These are phyloP conservation scores for Lagria hirta DNA, from an alignment of 2,888 invertebrate species.

Conservation along the genomic window DNA sequence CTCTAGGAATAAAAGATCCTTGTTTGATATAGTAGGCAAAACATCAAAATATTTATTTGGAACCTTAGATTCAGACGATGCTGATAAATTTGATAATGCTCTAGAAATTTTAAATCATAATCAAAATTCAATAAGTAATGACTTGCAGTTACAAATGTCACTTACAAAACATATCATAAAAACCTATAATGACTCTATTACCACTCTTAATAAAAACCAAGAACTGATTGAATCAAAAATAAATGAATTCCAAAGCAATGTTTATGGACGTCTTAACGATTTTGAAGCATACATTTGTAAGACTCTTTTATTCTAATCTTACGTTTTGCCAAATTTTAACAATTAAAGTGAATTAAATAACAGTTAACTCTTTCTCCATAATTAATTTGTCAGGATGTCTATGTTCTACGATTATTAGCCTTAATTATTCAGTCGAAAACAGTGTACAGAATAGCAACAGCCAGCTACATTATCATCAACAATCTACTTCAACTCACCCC, in stretches of 20 bases:
- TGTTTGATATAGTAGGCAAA: conserved; percentile 10
- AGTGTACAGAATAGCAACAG: too few relatives aligned
- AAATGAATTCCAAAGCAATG: conserved; percentile 9
- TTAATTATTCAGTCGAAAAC: too few relatives aligned
- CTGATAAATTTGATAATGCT: conserved; percentile 8
- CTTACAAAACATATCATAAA: conserved; percentile 23
- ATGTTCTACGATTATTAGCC: too few relatives aligned
- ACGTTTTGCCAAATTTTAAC: too few relatives aligned
- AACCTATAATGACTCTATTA: conserved; percentile 21
- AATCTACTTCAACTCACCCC: too few relatives aligned
- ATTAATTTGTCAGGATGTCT: too few relatives aligned
- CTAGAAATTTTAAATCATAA: conserved; percentile 7
- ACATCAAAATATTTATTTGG: conserved; percentile 14
- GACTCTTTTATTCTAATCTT: too few relatives aligned
- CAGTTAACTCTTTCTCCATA: too few relatives aligned
- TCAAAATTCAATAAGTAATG: conserved; percentile 20
- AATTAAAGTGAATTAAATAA: too few relatives aligned
- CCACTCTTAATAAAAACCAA: conserved; percentile 18
- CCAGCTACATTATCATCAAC: too few relatives aligned
- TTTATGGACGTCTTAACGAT: conserved; percentile 11
- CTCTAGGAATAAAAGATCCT: conserved; percentile 5
- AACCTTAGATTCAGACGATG: conserved; percentile 12
- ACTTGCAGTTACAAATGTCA: conserved; percentile 23
- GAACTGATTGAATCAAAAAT: conserved; percentile 21
- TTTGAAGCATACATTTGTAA: conserved; percentile 10